Evolutionary conservation across 2,113 vertebrate species (phyloP).

Genomic region (Grallaria varia): DNA sequence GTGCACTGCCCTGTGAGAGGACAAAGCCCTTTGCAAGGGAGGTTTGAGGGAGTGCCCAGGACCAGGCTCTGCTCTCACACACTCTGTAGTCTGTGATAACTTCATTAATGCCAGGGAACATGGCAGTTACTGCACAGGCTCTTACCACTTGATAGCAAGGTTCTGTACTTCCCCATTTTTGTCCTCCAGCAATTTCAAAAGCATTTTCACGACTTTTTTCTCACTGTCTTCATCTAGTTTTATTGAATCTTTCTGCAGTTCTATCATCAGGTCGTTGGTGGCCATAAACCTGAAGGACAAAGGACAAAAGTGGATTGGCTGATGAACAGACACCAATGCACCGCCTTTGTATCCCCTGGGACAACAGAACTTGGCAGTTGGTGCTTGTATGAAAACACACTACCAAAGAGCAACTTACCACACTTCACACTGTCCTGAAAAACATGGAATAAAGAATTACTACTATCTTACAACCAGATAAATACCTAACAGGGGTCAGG

Average conservation of each 20-base stretch:
- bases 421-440: not conserved
- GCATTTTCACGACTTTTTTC: constrained; percentile 90
- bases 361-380: not conserved
- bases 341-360: not conserved
- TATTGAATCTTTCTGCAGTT: constrained; percentile 95
- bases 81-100: not conserved
- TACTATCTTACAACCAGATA: not conserved
- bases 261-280: constrained; percentile 94
- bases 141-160: constrained; percentile 93
- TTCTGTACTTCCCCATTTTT: constrained; percentile 97
- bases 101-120: not conserved
- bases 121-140: fast-evolving
- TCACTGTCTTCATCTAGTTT: constrained; percentile 95
- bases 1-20: not conserved
- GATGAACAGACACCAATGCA: not conserved
- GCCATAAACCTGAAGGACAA: constrained; percentile 88
- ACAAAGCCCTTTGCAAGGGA: not conserved
- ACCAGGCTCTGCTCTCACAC: not conserved
- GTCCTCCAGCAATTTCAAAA: constrained; percentile 90
- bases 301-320: not conserved
- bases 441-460: not conserved
- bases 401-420: not conserved
- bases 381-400: not conserved
- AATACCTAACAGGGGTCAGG: not conserved
- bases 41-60: not conserved